Base-by-base conservation (phyloP, 1,140 invertebrate genomes). In the Melitaea cinxia region DNA sequence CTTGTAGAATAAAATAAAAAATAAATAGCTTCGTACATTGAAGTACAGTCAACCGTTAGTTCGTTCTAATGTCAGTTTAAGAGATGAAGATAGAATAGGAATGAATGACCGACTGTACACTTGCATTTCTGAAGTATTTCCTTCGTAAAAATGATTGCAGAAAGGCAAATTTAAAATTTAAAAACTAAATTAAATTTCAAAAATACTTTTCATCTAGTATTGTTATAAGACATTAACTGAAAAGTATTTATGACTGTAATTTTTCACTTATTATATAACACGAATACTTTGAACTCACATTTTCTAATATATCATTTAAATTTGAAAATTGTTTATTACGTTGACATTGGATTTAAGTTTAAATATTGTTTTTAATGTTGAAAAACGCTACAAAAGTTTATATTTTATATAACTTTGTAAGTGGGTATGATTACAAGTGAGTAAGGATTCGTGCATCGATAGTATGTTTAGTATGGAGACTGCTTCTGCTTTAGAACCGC, bases 401-500 rank as follows among this genome's bases (percentile, higher is more conserved):
- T n/a, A 39, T 2, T 35, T 2, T 35, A 12, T 37, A 3, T 37
- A 39, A 17, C 10, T 17, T 1, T 15, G 9, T 21, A 4, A 23
- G 10, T 19, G n/a, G n/a, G n/a, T n/a, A n/a, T n/a, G n/a, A n/a
- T n/a, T n/a, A n/a, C 10, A 47, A 2, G 19, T 21, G 42, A 47
- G 10, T 21, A 47, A 47, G 17, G n/a, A 57, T 65, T 49, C 53
- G 53, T 56, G 23, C 57, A 10, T 64, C 15, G 23, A 4, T 17
- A 1, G 45, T 59, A 5, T 23, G 45, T 65, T 70, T 87, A 91
- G 65, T 91, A 91, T 3, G 78, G 79, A 6, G 89, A 83, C 14
- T 82, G 70, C 65, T 94, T 94, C 76, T 96, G 95, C 83, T 97
- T 97, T 39, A 94, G 89, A 6, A 96, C 96, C 35, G 98, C 97